Base-by-base conservation (phyloP, 2,888 invertebrate genomes). In the Drosophila seclusa region DNA sequence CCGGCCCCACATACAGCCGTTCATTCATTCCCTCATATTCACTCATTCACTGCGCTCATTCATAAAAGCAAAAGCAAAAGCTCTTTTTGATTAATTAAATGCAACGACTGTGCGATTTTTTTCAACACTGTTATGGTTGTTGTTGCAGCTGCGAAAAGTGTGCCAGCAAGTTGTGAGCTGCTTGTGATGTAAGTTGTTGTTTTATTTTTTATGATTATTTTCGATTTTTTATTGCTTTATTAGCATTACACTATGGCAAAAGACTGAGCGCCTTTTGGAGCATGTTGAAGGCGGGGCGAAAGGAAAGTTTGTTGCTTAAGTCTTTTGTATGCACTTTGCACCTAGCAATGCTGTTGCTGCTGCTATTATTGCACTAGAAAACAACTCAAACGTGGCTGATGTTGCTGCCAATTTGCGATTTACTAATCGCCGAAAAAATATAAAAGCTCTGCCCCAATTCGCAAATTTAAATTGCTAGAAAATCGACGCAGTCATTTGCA, bases 41-140 rank as follows among this genome's bases (percentile, higher is more conserved):
- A 78, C 76, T 59, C 67, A 78, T 68, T 80, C 74, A 80, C 80
- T 61, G 10, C 21, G 57, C 60, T 80, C 89, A 89, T 89, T 85
- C 90, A 85, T 89, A 83, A 86, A 78, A 71, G 78, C 68, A 78
- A 75, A 70, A 74, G 62, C 72, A 68, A 72, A 89, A 84, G 82
- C 84, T 79, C 74, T 80, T 88, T 85, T 87, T 84, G 87, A 86
- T 86, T 89, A 86, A 86, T 86, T 89, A 84, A 86, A 86, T 86
- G 85, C 85, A 89, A 76, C 73, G 71, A 68, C 72, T 72, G 63
- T 60, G 70, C 73, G 80, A 67, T 70, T 80, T 81, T 68, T 65
- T 61, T 45, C 64, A 57, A 42, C 60, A 48, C 57, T 31, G 54
- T 54, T 65, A 61, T 49, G 57, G 66, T 52, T 45, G 45, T 16